Evolutionary conservation across 2,888 invertebrate species (phyloP), one percentile per base, ranked within the genome.

Genomic region (Agrochola lota): DNA sequence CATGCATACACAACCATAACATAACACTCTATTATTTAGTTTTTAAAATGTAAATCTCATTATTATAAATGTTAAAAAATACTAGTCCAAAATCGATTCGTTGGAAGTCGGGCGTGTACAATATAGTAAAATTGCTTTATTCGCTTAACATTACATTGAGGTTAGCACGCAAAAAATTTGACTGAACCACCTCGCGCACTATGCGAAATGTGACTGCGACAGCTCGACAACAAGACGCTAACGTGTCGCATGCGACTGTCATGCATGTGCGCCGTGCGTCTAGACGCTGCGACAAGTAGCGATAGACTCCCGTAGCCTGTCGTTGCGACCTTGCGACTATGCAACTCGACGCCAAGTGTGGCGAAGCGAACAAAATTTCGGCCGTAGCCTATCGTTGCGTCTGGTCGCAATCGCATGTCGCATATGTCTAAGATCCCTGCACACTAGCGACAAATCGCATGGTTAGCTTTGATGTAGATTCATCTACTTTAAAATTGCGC

Each of bases 1-100:
- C 86, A 80, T 79, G 74, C 86, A 85, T 87, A 83, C 88, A 86
- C 88, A 86, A 88, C 86, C 85, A 89, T 73, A 90, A 91, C 88
- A 91, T 89, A 86, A 90, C 92, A 93, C 93, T 93, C 92, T 92
- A 93, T 94, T 93, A 93, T 94, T 94, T 93, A 89, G 91, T 83
- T 80, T 87, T 87, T 83, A 87, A 84, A 91, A 85, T 86, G 88
- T 90, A 89, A 90, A 91, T 92, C 90, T 89, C 91, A 91, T 88
- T 86, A 88, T 89, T 91, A 88, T 89, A 92, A 93, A 92, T 91
- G 88, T 88, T 87, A 88, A 91, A 92, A 91, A 90, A 91, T 92
- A 90, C 88, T 89, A 90, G 88, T 90, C 90, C 90, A 90, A 92
- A 91, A 91, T 88, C 80, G 83, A 84, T 86, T 87, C 81, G 66